Base-by-base conservation (phyloP, 2,797 vertebrate genomes). In the Falco novaeseelandiae region DNA sequence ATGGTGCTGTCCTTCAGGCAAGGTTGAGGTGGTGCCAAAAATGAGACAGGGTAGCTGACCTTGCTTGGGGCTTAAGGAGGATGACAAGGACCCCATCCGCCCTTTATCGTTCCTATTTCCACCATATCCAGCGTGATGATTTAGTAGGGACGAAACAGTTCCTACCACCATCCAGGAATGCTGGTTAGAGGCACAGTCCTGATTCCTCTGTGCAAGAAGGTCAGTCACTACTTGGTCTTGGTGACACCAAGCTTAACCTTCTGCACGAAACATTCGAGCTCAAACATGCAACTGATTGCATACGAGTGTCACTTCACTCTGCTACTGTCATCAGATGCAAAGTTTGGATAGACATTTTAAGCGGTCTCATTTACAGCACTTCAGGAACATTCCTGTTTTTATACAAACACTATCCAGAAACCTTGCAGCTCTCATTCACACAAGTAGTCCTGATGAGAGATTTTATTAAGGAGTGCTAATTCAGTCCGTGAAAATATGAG, bases 381-480 rank as follows among this genome's bases (percentile, higher is more conserved):
- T 83, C 51, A 93, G 77, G 80, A 86, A 19, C 42, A 48, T 93
- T 90, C 74, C 81, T 93, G 77, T 4, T 91, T 96, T 90, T 82
- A 27, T 82, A 82, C 40, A 79, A 88, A 95, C 38, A 57, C 48
- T 58, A 57, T 55, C 85, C 93, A 95, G 77, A 77, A 92, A 85
- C 79, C 81, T 91, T 83, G 69, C 67, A 77, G 77, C 62, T 90
- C 82, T 86, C 71, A 40, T 79, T 93, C 85, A 84, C 88, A 90
- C 81, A 73, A 85, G 44, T 32, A 83, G 40, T 38, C 83, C 90
- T 92, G 86, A 92, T 91, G 91, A 93, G 38, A 62, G 91, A 57
- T 84, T 73, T 95, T 62, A 52, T 10, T 76, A 90, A 87, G 63
- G 71, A 67, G 93, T 82, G 63, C 66, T 87, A 93, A 94, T 91